Evolutionary conservation across 2,113 vertebrate genomes (phyloP).

Genomic region (Jacana jacana): DNA sequence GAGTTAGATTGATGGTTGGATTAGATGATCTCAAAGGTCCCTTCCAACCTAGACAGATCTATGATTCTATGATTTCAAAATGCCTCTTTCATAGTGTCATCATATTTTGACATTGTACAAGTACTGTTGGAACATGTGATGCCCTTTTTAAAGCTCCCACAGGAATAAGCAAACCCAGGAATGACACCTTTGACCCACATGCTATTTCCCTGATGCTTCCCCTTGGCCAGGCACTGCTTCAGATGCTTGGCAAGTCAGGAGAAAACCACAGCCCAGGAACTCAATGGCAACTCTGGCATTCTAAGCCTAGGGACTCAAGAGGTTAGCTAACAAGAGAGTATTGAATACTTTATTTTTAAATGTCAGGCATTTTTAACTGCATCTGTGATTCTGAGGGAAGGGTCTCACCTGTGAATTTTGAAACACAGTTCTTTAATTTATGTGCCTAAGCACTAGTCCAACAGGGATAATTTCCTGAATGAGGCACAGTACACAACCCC

Average conservation of each 20-base stretch:
- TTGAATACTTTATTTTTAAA: not conserved
- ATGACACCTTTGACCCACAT: not conserved
- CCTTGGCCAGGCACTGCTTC: not conserved
- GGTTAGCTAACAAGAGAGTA: not conserved
- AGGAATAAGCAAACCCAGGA: not conserved
- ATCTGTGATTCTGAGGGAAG: not conserved
- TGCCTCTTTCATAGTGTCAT: not conserved
- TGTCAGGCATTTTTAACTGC: not conserved
- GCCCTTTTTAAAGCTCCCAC: not conserved
- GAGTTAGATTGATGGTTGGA: too few relatives aligned
- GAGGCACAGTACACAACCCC: not conserved
- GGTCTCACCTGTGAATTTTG: not conserved
- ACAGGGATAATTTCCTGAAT: not conserved
- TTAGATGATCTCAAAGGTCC: too few relatives aligned
- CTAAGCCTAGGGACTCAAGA: not conserved
- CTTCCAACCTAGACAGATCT: too few relatives aligned
- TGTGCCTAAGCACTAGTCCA: not conserved
- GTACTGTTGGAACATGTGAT: not conserved
- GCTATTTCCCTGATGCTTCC: not conserved
- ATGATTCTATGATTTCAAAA: not conserved
- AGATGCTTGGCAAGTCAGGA: accelerated
- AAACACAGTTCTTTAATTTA: not conserved
- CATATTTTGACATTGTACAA: not conserved
- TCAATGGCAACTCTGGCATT: accelerated
- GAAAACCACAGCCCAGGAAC: not conserved